Evolutionary conservation across 2,888 invertebrate genomes (phyloP).

Genomic region (Xestia rhomboidea): DNA sequence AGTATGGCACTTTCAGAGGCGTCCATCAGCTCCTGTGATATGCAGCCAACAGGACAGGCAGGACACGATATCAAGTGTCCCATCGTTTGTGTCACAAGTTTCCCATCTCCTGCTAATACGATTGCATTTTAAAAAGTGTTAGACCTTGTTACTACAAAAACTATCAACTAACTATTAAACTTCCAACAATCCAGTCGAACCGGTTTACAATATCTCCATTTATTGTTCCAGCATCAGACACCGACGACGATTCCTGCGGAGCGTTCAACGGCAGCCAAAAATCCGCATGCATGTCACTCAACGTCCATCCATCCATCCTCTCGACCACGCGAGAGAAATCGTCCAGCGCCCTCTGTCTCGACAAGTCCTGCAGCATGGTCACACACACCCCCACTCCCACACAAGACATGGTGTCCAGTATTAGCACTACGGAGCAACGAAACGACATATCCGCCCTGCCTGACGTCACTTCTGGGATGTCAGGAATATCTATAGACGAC

Average conservation of each 20-base stretch:
- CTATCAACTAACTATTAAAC: background rate
- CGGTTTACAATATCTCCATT: background rate
- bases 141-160: background rate
- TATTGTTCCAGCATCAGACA: constrained; percentile 82
- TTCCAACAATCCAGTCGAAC: background rate
- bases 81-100: too few relatives aligned
- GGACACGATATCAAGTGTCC: too few relatives aligned
- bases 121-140: too few relatives aligned
- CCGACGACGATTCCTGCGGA: constrained; percentile 88
- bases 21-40: too few relatives aligned
- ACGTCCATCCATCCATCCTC: constrained; percentile 85
- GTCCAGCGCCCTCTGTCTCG: constrained; percentile 87
- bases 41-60: too few relatives aligned
- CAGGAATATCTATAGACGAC: constrained; percentile 88
- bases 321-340: constrained; percentile 87
- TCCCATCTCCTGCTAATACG: too few relatives aligned
- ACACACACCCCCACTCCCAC: constrained; percentile 89
- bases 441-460: constrained; percentile 87
- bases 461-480: constrained; percentile 88
- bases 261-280: constrained; percentile 89
- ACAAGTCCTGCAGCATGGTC: constrained; percentile 87
- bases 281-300: constrained; percentile 86
- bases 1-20: too few relatives aligned
- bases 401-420: constrained; percentile 89
- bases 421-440: constrained; percentile 88